phyloP scores from a whole-genome alignment of 2,797 vertebrate species.

The Sebastes miniatus region DNA sequence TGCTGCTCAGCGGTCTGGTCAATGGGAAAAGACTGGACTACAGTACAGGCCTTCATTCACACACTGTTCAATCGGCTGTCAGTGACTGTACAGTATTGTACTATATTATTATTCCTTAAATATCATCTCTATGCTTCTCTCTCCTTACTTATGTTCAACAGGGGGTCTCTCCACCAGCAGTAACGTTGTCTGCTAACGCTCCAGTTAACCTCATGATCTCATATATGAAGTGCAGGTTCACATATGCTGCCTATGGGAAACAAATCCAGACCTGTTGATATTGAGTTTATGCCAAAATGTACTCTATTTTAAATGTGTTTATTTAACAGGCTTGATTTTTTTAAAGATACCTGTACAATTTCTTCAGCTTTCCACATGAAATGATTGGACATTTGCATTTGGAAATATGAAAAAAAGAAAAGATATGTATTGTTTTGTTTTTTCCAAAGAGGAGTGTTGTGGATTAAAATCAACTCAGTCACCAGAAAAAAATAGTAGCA shows the following conservation, averaged over 20 bases:
- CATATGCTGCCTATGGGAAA: constrained; percentile 23
- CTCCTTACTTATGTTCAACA: not conserved
- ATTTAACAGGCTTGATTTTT: not conserved
- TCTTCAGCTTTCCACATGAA: constrained; percentile 5
- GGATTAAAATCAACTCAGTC: not conserved
- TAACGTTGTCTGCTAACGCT: not conserved
- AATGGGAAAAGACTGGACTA: not conserved
- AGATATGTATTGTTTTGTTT: not conserved
- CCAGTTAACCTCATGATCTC: not conserved
- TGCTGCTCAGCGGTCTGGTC: constrained; percentile 2
- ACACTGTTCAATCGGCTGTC: not conserved
- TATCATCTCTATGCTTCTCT: not conserved
- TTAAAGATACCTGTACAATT: not conserved
- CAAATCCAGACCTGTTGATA: constrained; percentile 38
- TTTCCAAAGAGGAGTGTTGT: not conserved
- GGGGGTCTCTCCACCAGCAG: constrained; percentile 9
- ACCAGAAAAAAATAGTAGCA: not conserved
- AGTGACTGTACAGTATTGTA: not conserved
- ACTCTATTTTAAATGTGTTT: not conserved
- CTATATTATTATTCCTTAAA: not conserved
- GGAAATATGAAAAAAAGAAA: not conserved
- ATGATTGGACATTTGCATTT: not conserved
- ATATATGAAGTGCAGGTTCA: constrained; percentile 19
- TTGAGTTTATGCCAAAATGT: constrained; percentile 24
- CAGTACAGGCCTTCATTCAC: constrained; percentile 1